Evolutionary conservation across 2,888 invertebrate genomes (phyloP).

Genomic region (Cistogaster globosa): DNA sequence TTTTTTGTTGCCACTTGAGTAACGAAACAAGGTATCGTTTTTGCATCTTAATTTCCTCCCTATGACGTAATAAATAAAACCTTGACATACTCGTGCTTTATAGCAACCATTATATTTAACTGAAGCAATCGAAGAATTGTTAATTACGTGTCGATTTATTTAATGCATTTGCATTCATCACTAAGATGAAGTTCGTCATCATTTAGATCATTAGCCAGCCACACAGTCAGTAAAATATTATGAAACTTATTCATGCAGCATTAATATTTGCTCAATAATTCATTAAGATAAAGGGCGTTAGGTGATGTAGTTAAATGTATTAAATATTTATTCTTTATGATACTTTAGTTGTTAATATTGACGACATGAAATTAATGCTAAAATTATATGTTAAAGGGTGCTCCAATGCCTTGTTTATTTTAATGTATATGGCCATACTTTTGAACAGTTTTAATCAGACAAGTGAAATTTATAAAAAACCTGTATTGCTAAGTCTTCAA

Average conservation of each 20-base stretch:
- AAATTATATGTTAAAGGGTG: too few relatives aligned
- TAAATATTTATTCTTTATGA: slow-evolving; percentile 11
- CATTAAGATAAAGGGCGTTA: slow-evolving; percentile 37
- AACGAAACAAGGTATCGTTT: too few relatives aligned
- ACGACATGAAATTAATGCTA: too few relatives aligned
- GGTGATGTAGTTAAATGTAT: slow-evolving; percentile 30
- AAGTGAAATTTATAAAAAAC: too few relatives aligned
- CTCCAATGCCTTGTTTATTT: too few relatives aligned
- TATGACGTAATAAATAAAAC: neutral
- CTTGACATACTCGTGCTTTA: slow-evolving; percentile 4
- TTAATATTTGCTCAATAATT: neutral
- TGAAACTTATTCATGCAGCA: slow-evolving; percentile 12
- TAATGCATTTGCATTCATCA: slow-evolving; percentile 27
- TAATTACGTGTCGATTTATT: neutral
- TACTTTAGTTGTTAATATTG: too few relatives aligned
- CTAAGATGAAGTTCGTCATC: slow-evolving; percentile 28
- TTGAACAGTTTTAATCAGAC: too few relatives aligned
- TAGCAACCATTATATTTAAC: neutral
- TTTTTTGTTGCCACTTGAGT: too few relatives aligned
- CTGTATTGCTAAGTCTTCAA: too few relatives aligned
- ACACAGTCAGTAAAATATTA: slow-evolving; percentile 7
- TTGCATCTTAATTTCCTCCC: neutral
- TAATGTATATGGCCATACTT: too few relatives aligned
- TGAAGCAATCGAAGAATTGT: neutral
- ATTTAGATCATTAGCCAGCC: slow-evolving; percentile 13